Base-by-base conservation (phyloP, 2,888 invertebrate genomes). In the Caenorhabditis plicata region DNA sequence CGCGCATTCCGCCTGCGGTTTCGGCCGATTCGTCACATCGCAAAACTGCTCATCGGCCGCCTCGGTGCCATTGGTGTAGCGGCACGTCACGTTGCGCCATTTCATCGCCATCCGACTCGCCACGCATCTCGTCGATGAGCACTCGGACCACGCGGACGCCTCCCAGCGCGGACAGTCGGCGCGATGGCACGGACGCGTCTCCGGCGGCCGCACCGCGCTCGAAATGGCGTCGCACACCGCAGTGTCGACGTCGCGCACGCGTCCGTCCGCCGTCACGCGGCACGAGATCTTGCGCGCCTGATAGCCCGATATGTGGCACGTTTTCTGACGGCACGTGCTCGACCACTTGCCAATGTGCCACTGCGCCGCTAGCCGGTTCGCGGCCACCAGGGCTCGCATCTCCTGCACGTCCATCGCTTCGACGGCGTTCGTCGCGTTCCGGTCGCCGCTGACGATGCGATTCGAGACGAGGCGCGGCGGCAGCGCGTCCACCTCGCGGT, bases 71-170 rank as follows among this genome's bases (percentile, higher is more conserved):
- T 80, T 85, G 27, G 77, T 75, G 25, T 82, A 80, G 35, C 81
- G 82, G 83, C 90, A 86, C 74, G 86, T 82, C 68, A 88, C 86
- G 48, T 87, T 85, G 61, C 91, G 85, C 70, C 87, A 86, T 82
- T 90, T 89, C 82, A 89, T 86, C 17, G 90, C 90, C 77, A 87
- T 88, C 78, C 88, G 87, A 84, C 87, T 87, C 13, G 87, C 87
- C 73, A 89, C 88, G 42, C 72, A 72, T 26, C 60, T 50, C n/a
- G 64, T 64, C 8, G 63, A 58, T 1, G 64, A 41, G 29, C 72
- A 72, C 44, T 75, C 73, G n/a, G 68, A 68, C 78, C 78, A 78
- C 13, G 70, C 64, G 13, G 65, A 56, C 3, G 69, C 69, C 40
- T 75, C 75, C 78, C 78, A 78, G 27, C 67, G 41, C 4, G 78